These are phyloP conservation scores for Gephyroberyx darwinii DNA, from an alignment of 2,797 vertebrate species.

Conservation along the genomic window DNA sequence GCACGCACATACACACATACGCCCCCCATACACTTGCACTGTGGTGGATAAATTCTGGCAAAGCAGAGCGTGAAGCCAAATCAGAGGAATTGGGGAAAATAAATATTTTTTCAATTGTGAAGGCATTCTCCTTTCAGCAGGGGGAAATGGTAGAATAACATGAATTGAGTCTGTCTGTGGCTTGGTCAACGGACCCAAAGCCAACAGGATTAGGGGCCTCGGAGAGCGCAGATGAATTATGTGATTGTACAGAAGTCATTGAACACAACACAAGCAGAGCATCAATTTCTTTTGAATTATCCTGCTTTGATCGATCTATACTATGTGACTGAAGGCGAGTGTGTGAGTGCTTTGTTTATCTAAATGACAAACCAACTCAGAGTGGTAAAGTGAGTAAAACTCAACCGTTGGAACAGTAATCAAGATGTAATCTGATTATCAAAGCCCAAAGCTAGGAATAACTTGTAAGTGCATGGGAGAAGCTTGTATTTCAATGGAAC, in stretches of 20 bases:
- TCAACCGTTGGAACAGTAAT: slow-evolving; percentile 27
- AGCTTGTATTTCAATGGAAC: slow-evolving; percentile 21
- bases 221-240: slow-evolving; percentile 46
- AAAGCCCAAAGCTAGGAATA: slow-evolving; percentile 31
- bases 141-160: slow-evolving; percentile 45
- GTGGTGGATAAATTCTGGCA: slow-evolving; percentile 20
- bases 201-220: slow-evolving; percentile 47
- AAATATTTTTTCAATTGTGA: slow-evolving; percentile 51
- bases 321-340: slow-evolving; percentile 4
- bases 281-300: slow-evolving; percentile 54
- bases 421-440: slow-evolving; percentile 37
- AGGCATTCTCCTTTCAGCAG: slow-evolving; percentile 35
- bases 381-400: slow-evolving; percentile 13
- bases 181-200: slow-evolving; percentile 41
- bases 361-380: not conserved
- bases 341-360: slow-evolving; percentile 2
- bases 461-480: slow-evolving; percentile 37
- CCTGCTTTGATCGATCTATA: slow-evolving; percentile 9
- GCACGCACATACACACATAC: slow-evolving; percentile 8
- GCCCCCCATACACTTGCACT: not conserved
- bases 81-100: slow-evolving; percentile 34
- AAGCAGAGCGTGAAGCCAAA: slow-evolving; percentile 33
- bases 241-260: slow-evolving; percentile 47
- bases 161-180: slow-evolving; percentile 51
- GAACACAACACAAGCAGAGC: slow-evolving; percentile 39